Conservation (phyloP, 2,797 vertebrate species). For the Nyctalus aviator region DNA sequence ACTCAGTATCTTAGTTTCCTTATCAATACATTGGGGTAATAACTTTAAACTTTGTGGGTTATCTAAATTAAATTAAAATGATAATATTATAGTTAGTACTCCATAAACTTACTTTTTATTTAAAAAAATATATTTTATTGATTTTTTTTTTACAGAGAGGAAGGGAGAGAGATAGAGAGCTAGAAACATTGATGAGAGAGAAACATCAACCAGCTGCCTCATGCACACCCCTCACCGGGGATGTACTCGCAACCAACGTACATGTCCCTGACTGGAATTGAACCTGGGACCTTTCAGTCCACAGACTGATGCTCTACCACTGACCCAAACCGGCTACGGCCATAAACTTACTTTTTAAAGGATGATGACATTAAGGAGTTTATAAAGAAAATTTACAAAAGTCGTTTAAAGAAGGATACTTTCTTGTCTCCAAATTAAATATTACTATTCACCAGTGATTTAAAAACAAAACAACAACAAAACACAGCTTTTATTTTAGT, state of each 20-base stretch:
- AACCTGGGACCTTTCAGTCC: too few species aligned
- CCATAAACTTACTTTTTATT: too few species aligned
- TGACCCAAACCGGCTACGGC: too few species aligned
- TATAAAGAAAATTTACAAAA: conserved; percentile 1
- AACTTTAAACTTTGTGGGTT: background rate
- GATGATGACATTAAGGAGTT: background rate
- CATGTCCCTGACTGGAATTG: too few species aligned
- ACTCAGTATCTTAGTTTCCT: background rate
- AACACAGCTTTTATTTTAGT: background rate
- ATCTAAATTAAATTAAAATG: conserved; percentile 42
- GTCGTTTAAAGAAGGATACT: background rate
- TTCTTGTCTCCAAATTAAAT: background rate
- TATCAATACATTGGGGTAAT: background rate
- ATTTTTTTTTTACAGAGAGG: too few species aligned
- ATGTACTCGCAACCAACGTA: too few species aligned
- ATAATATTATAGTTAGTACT: background rate
- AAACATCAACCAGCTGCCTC: too few species aligned
- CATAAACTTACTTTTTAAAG: conserved; percentile 15
- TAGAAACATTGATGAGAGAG: too few species aligned
- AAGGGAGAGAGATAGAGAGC: too few species aligned
- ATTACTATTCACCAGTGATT: background rate
- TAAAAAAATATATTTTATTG: too few species aligned
- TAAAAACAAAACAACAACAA: background rate
- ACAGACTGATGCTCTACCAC: too few species aligned
- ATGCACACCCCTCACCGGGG: too few species aligned